Evolutionary conservation across 2,113 vertebrate genomes (phyloP).

Genomic region (Desmodus rotundus): DNA sequence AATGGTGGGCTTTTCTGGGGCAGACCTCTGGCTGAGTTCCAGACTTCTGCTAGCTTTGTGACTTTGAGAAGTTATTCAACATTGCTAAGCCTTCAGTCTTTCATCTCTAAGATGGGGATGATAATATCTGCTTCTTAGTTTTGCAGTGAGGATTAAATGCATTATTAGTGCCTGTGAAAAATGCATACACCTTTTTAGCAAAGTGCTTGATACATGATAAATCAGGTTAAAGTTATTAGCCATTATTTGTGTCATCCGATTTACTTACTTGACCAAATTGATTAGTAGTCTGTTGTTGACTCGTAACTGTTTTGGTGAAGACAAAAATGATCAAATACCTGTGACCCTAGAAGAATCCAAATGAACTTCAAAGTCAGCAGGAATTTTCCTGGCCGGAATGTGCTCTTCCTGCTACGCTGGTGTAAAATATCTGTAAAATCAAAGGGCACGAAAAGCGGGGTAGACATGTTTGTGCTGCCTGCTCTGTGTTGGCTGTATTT

Average conservation of each 20-base stretch:
- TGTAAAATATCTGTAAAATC: neutral
- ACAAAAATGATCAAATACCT: neutral
- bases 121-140: neutral
- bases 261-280: neutral
- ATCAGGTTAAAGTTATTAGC: neutral
- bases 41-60: neutral
- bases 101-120: neutral
- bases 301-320: constrained; percentile 14
- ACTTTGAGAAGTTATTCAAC: neutral
- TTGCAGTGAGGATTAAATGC: neutral
- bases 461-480: neutral
- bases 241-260: neutral
- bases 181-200: neutral
- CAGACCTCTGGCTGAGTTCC: neutral
- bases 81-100: neutral
- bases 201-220: neutral
- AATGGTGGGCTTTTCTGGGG: neutral
- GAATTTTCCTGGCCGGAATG: neutral
- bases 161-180: neutral
- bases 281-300: neutral
- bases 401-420: neutral
- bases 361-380: neutral
- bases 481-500: neutral
- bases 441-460: neutral
- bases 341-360: neutral